A percentile compares a stretch with the other conserved stretches of the same genome.
Evolutionary conservation across 2,113 vertebrate genomes (phyloP).

Genomic region (Cyphomyrus plagiostoma): DNA sequence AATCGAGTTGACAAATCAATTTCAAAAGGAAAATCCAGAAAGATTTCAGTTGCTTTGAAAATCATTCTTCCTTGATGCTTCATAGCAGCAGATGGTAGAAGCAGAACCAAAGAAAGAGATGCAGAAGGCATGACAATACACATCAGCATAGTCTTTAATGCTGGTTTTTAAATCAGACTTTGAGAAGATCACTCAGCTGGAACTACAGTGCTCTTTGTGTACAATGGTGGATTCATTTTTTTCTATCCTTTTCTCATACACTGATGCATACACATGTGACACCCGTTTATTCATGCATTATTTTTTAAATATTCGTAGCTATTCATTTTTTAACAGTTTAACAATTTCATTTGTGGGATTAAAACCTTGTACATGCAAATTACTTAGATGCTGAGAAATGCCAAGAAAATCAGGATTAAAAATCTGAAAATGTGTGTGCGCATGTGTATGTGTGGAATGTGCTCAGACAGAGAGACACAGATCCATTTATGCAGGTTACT

Average conservation of each 20-base stretch:
- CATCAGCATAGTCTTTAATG: background rate
- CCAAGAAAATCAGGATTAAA: background rate
- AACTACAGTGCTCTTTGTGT: background rate
- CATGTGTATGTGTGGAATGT: background rate
- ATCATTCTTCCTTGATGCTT: background rate
- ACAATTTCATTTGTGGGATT: background rate
- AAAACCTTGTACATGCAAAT: background rate
- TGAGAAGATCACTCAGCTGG: background rate
- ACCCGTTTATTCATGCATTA: background rate
- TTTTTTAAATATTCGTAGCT: background rate
- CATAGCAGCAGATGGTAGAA: background rate
- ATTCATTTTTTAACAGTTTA: background rate
- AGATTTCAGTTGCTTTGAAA: background rate
- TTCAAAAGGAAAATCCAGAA: background rate
- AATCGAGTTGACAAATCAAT: background rate
- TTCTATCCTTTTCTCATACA: background rate
- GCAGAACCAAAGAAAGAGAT: background rate
- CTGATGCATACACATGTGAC: background rate
- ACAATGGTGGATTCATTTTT: background rate
- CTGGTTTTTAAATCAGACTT: background rate
- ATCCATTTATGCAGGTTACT: no score
- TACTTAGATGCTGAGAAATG: background rate
- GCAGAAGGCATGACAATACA: background rate
- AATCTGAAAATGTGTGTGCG: background rate
- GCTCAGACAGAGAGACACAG: no score